Evolutionary conservation across 2,888 invertebrate genomes (phyloP), one percentile per base, ranked within the genome.

Genomic region (Tipula vernalis): DNA sequence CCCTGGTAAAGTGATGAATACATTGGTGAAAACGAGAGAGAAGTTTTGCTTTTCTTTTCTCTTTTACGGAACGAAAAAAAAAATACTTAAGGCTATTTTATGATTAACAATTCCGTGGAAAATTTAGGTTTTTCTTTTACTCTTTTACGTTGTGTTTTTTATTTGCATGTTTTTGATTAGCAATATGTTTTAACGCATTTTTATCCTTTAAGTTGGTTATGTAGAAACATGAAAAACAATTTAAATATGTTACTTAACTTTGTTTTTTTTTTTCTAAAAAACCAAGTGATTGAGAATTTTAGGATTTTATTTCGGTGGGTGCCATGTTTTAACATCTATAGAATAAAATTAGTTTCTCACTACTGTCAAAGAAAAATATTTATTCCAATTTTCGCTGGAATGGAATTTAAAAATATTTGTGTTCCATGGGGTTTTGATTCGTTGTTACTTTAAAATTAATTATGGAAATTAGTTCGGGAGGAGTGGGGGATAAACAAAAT

Each of bases 91-190:
- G 71, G 71, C 71, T 71, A 71, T 71, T 71, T 71, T 71, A 71
- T 71, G 71, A 71, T 71, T 71, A 71, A 71, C 71, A 71, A 71
- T 71, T 71, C 71, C 71, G 71, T 71, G 71, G 71, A 71, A 71
- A 71, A 28, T 71, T 71, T 71, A 28, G 10, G 71, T 71, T 71
- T 71, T 71, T 71, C 8, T 71, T 18, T 71, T 71, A 71, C 71
- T 71, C 71, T 71, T 71, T 71, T 71, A 71, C 71, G 28, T 71
- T 28, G 71, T 71, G 71, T 12, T 71, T 71, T 71, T 71, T 28
- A 71, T 71, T 71, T 51, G 28, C 28, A 71, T 71, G 71, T 71
- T 71, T 71, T 71, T 71, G 71, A 71, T 71, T 71, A 71, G 71
- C 71, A 71, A 71, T 71, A 71, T 71, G 71, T 71, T 71, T 71